Evolutionary conservation across 2,888 invertebrate genomes (phyloP), one percentile per base, ranked within the genome.

Genomic region (Phlogophora meticulosa): DNA sequence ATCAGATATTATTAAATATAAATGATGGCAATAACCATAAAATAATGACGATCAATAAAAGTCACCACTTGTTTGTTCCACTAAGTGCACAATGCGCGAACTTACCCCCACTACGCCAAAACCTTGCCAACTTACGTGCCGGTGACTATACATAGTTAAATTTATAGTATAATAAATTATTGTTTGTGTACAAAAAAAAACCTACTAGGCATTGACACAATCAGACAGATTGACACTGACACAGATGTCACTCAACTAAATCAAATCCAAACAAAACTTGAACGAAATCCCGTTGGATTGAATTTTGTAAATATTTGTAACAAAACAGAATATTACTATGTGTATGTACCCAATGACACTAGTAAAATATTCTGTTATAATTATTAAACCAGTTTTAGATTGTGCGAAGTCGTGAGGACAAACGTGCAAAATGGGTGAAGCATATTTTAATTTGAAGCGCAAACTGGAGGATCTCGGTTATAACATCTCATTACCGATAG

Each of bases 381-480:
- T 36, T 11, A 17, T 20, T 58, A 4, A 34, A 51, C 7, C 5
- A 32, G 13, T 43, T 24, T 40, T 17, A 34, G 9, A 43, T 17
- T 56, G 38, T 36, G 20, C 3, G 9, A 58, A 45, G 22, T 49
- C 7, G 48, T 51, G 24, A 55, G n/a, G 10, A 43, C 48, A 55
- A 53, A 46, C 42, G 7, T 48, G 13, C 42, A 87, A 78, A 73
- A 96, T 95, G 90, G 93, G 97, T 70, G 94, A 94, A 74, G 81
- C 83, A 56, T 96, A 94, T 81, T 93, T 93, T 76, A 90, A 87
- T 81, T 86, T 95, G 53, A 94, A 98, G 58, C 96, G 97, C 74
- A 97, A 98, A 87, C 95, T 99, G 43, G 97, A 98, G 92, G 97
- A 97, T 70, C 96, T 98, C 74, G 99, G 99, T 1, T 99, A 98